phyloP scores from a whole-genome alignment of 2,888 invertebrate genomes.

The Sialis fuliginosa region DNA sequence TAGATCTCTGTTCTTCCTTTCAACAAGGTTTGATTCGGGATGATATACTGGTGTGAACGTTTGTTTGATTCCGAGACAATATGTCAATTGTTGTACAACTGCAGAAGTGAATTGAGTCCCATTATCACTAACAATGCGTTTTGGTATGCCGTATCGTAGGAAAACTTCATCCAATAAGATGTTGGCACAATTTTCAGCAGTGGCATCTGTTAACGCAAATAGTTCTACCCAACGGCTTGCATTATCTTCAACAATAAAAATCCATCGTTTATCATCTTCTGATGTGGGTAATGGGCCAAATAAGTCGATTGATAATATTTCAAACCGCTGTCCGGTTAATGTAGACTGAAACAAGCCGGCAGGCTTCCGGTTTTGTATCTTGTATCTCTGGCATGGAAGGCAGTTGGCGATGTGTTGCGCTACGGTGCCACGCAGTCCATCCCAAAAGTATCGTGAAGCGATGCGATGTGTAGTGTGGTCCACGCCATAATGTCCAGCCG shows the following conservation, averaged over 20 bases:
- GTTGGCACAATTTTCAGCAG: slow-evolving; percentile 14
- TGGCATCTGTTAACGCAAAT: slow-evolving; percentile 15
- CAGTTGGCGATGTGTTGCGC: slow-evolving; percentile 4
- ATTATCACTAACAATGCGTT: too few relatives aligned
- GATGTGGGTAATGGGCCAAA: slow-evolving; percentile 3
- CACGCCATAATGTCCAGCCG: slow-evolving; percentile 6
- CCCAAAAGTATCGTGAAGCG: slow-evolving; percentile 5
- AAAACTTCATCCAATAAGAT: slow-evolving; percentile 16
- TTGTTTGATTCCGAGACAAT: too few relatives aligned
- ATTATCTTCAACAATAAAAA: slow-evolving; percentile 11
- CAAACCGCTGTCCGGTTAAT: slow-evolving; percentile 3
- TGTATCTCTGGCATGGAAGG: slow-evolving; percentile 8
- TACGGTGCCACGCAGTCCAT: slow-evolving; percentile 3
- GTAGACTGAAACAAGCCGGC: slow-evolving; percentile 6
- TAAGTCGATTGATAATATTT: slow-evolving; percentile 1
- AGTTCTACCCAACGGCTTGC: slow-evolving; percentile 8
- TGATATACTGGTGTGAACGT: slow-evolving; percentile 14
- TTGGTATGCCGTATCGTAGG: slow-evolving; percentile 15
- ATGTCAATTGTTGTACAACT: too few relatives aligned
- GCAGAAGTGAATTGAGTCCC: too few relatives aligned
- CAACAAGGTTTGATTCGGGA: slow-evolving; percentile 18
- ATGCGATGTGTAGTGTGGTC: slow-evolving; percentile 4
- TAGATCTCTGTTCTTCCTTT: slow-evolving; percentile 16
- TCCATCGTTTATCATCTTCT: slow-evolving; percentile 12
- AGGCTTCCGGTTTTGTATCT: slow-evolving; percentile 3